phyloP scores from a whole-genome alignment of 1,140 invertebrate species.

The Drosophila pachea region DNA sequence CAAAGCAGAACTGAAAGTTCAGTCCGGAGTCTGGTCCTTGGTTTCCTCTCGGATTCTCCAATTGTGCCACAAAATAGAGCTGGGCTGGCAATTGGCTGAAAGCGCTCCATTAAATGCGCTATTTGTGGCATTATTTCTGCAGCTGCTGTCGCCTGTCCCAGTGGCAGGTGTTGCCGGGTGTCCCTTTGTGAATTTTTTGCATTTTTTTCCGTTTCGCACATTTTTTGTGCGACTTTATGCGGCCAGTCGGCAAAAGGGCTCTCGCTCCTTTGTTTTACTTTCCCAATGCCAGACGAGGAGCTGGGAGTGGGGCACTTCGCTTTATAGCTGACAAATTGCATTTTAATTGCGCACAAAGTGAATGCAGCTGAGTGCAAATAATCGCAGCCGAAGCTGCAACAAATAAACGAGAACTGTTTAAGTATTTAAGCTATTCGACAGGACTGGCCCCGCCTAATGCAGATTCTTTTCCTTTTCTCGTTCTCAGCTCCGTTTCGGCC shows the following conservation, averaged over 20 bases:
- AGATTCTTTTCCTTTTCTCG: slow-evolving; percentile 12
- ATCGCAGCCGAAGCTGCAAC: slow-evolving; percentile 67
- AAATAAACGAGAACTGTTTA: slow-evolving; percentile 57
- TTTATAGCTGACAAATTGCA: slow-evolving; percentile 58
- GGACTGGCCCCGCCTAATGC: slow-evolving; percentile 3
- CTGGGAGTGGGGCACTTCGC: slow-evolving; percentile 39
- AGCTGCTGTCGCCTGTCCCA: neutral
- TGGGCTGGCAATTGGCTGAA: slow-evolving; percentile 1
- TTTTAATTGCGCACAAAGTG: slow-evolving; percentile 70
- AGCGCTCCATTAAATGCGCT: neutral
- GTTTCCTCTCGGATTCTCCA: neutral
- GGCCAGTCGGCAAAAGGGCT: slow-evolving; percentile 8
- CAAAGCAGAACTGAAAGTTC: too few relatives aligned
- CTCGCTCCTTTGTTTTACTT: slow-evolving; percentile 10
- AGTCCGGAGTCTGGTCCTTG: neutral
- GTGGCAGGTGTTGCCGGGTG: slow-evolving; percentile 5
- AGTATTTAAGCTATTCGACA: slow-evolving; percentile 37
- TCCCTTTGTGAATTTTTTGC: slow-evolving; percentile 11
- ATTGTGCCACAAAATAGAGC: neutral
- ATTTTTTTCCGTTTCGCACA: slow-evolving; percentile 16
- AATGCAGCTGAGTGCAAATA: slow-evolving; percentile 65
- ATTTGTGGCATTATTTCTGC: slow-evolving; percentile 1
- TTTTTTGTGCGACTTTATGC: slow-evolving; percentile 33
- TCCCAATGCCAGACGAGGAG: neutral
- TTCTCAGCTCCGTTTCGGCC: neutral